These are phyloP conservation scores for Antidorcas marsupialis DNA, from an alignment of 2,113 vertebrate species.

Conservation along the genomic window DNA sequence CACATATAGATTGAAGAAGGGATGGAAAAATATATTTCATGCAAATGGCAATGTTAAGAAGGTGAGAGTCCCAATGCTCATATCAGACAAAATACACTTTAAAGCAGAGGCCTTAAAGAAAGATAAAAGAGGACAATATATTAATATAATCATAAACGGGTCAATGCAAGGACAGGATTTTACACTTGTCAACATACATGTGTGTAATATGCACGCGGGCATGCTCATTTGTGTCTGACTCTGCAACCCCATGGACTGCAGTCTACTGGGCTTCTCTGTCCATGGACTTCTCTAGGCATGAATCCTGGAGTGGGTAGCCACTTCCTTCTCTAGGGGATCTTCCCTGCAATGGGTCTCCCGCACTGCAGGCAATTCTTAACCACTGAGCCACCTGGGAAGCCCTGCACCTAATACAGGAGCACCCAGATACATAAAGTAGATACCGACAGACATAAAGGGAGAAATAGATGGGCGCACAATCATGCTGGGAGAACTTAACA, in stretches of 20 bases:
- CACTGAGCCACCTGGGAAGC: not conserved
- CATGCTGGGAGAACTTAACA: not conserved
- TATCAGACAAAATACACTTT: not conserved
- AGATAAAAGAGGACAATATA: not conserved
- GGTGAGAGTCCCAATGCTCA: not conserved
- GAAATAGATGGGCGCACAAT: not conserved
- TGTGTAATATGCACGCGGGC: fast-evolving
- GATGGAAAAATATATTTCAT: not conserved
- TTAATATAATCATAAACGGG: not conserved
- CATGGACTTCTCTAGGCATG: not conserved
- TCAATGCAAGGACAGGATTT: not conserved
- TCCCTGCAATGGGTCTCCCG: not conserved
- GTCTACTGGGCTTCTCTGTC: not conserved
- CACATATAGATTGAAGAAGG: not conserved
- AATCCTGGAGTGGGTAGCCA: not conserved
- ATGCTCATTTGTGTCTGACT: not conserved
- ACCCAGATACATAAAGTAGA: not conserved
- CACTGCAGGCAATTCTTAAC: not conserved
- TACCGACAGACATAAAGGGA: not conserved
- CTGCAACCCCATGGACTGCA: not conserved
- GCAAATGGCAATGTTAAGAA: not conserved
- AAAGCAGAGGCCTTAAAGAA: not conserved
- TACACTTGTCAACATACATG: not conserved
- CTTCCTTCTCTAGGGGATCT: not conserved
- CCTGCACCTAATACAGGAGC: not conserved